Evolutionary conservation across 1,140 invertebrate species (phyloP).

Genomic region (Drosophila micromelanica): DNA sequence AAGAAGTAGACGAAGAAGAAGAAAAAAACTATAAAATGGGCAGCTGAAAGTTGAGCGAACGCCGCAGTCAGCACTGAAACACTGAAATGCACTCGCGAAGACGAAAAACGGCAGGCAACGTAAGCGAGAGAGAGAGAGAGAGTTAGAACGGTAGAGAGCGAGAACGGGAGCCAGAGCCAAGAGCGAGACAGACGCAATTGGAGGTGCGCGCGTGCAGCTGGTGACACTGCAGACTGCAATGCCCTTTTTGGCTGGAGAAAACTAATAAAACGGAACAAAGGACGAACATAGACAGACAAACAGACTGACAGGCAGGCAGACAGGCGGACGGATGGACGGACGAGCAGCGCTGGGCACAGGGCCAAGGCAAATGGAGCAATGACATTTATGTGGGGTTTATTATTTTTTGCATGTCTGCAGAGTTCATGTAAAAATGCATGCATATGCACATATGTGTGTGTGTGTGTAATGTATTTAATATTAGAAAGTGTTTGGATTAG

Average conservation of each 20-base stretch:
- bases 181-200: conserved; percentile 17
- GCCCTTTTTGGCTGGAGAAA: conserved; percentile 34
- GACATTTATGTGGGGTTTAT: conserved; percentile 35
- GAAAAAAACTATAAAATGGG: conserved; percentile 19
- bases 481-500: conserved; percentile 12
- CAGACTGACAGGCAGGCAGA: conserved; percentile 12
- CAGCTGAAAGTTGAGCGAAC: conserved; percentile 47
- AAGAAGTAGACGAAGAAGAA: conserved; percentile 6
- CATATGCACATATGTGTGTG: not conserved
- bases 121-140: not conserved
- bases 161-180: conserved; percentile 1
- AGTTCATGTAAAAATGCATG: not conserved
- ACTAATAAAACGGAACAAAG: conserved; percentile 51
- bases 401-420: conserved; percentile 10
- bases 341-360: conserved; percentile 57
- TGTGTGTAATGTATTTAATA: not conserved
- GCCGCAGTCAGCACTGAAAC: not conserved
- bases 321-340: conserved; percentile 6
- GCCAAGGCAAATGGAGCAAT: conserved; percentile 71
- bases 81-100: conserved; percentile 54
- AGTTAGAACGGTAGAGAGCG: conserved; percentile 5
- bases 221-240: conserved; percentile 54
- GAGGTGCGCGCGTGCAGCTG: conserved; percentile 63
- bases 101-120: conserved; percentile 30
- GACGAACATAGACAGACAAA: conserved; percentile 13